A percentile compares a stretch with the other conserved stretches of the same genome.
phyloP scores from a whole-genome alignment of 1,140 invertebrate species.

The Apis dorsata region DNA sequence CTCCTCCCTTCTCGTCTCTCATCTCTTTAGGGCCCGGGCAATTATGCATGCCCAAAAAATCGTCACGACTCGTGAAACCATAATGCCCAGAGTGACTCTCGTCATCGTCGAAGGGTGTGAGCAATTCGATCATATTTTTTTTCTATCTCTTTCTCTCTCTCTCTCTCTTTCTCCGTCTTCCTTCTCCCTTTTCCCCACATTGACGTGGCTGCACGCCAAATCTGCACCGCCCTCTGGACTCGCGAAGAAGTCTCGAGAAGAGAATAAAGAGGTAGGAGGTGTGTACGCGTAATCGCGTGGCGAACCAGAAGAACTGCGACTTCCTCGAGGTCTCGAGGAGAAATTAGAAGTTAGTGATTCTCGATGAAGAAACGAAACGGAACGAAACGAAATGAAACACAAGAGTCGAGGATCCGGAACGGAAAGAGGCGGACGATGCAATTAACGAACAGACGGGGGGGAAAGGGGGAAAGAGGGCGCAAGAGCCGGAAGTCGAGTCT shows the following conservation, averaged over 20 bases:
- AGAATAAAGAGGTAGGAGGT: neutral
- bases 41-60: neutral
- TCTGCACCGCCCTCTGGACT: neutral
- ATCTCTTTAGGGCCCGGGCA: too few species aligned
- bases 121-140: neutral
- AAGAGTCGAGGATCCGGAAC: neutral
- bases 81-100: slow-evolving; percentile 36
- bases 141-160: too few species aligned
- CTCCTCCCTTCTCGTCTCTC: too few species aligned
- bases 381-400: neutral
- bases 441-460: neutral
- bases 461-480: neutral
- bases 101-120: neutral
- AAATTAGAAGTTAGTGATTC: neutral
- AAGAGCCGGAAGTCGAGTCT: slow-evolving; percentile 5
- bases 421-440: neutral
- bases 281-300: neutral
- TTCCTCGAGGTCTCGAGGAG: neutral
- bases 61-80: neutral
- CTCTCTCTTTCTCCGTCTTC: neutral
- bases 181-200: neutral
- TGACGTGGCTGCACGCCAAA: neutral
- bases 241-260: neutral
- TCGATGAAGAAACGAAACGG: neutral
- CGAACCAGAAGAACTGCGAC: neutral